A percentile compares a stretch with the other conserved stretches of the same genome.
Conservation (phyloP, 2,888 invertebrate species). For the Graphium colonna region DNA sequence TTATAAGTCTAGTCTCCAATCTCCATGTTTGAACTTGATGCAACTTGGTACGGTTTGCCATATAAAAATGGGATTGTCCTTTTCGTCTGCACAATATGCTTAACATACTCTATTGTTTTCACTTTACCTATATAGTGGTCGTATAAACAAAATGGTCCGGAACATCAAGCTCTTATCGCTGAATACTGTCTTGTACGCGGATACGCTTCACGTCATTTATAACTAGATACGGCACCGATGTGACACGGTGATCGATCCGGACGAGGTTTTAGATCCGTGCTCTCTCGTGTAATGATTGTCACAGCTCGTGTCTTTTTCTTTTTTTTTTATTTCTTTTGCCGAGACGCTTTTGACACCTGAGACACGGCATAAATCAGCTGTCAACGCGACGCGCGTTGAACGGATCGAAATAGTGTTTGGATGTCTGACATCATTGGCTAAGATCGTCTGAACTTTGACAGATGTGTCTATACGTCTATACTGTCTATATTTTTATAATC, state of each 20-base stretch:
- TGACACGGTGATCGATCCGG: slow-evolving; percentile 35
- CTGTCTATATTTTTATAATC: no score
- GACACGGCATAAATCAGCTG: slow-evolving; percentile 69
- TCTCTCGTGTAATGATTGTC: slow-evolving; percentile 57
- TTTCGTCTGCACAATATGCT: no score
- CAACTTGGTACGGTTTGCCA: no score
- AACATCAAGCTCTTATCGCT: slow-evolving; percentile 3
- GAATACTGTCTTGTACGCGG: slow-evolving; percentile 7
- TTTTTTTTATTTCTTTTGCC: slow-evolving; percentile 31
- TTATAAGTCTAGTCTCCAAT: no score
- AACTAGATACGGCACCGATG: slow-evolving; percentile 11
- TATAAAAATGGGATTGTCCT: no score
- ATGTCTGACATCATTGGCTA: slow-evolving; percentile 57
- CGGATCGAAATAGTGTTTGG: slow-evolving; percentile 45
- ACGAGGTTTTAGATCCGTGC: slow-evolving; percentile 61
- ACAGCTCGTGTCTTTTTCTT: slow-evolving; percentile 48
- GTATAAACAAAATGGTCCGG: no score
- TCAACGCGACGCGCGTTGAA: slow-evolving; percentile 62
- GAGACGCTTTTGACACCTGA: slow-evolving; percentile 62
- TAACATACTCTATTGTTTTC: no score
- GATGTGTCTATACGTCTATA: slow-evolving; percentile 25
- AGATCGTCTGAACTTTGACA: slow-evolving; percentile 51
- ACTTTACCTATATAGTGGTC: no score
- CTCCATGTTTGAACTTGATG: no score
- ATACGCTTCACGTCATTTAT: slow-evolving; percentile 11